phyloP scores from a whole-genome alignment of 2,888 invertebrate genomes.

The Rhabditoides inermis region DNA sequence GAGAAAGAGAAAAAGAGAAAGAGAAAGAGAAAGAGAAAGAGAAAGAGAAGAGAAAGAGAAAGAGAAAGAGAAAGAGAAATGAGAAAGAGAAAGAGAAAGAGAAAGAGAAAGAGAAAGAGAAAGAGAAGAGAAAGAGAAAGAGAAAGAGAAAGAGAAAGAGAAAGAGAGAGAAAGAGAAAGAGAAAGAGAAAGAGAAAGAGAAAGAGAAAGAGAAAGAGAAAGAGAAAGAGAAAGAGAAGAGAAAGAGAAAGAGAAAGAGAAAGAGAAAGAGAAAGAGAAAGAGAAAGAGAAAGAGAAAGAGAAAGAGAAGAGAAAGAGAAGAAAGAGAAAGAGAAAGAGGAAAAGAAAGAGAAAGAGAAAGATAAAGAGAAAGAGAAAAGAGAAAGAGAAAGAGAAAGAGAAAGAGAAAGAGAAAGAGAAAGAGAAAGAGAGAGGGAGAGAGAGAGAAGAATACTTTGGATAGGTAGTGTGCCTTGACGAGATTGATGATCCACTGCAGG shows the following conservation, averaged over 20 bases:
- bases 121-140: not conserved
- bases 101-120: not conserved
- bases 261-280: too few relatives aligned
- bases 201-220: too few relatives aligned
- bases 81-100: not conserved
- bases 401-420: not conserved
- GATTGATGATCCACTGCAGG: not conserved
- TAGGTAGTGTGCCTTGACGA: not conserved
- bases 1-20: constrained; percentile 1
- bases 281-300: too few relatives aligned
- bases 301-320: not conserved
- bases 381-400: not conserved
- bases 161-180: not conserved
- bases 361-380: too few relatives aligned
- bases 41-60: not conserved
- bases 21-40: not conserved
- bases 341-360: not conserved
- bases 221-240: too few relatives aligned
- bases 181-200: not conserved
- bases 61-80: not conserved
- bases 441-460: not conserved
- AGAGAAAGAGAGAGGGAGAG: not conserved
- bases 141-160: not conserved
- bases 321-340: not conserved
- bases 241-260: too few relatives aligned